Conservation (phyloP, 2,113 vertebrate species). For the Astur gentilis region DNA sequence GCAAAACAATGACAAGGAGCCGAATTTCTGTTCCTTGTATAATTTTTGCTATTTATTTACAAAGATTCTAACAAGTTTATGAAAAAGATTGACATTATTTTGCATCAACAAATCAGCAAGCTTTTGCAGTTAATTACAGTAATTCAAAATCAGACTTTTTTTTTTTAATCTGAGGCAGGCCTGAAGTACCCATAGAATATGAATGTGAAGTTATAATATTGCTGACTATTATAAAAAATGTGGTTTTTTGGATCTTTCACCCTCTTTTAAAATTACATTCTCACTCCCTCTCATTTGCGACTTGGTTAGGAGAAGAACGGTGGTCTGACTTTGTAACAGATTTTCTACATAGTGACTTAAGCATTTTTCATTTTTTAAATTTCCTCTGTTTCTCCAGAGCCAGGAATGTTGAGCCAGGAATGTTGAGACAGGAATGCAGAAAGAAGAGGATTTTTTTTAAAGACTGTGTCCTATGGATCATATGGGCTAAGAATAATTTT, state of each 20-base stretch:
- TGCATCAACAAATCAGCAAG: conserved; percentile 57
- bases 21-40: background rate
- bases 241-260: conserved; percentile 45
- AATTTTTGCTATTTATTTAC: conserved; percentile 51
- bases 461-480: background rate
- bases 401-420: background rate
- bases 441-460: background rate
- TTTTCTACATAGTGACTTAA: background rate
- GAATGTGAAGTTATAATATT: conserved; percentile 60
- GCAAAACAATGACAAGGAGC: background rate
- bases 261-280: background rate
- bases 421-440: background rate
- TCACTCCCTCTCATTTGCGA: background rate
- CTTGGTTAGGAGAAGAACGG: background rate
- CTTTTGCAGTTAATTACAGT: conserved; percentile 73
- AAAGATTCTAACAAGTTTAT: conserved; percentile 58
- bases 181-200: conserved; percentile 63
- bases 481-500: background rate
- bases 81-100: conserved; percentile 64
- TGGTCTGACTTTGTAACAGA: background rate
- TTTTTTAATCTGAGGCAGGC: conserved; percentile 46
- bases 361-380: background rate
- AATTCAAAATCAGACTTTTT: conserved; percentile 58
- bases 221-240: conserved; percentile 62
- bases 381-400: background rate